Evolutionary conservation across 2,888 invertebrate species (phyloP).

Genomic region (Drosophila sordidula): DNA sequence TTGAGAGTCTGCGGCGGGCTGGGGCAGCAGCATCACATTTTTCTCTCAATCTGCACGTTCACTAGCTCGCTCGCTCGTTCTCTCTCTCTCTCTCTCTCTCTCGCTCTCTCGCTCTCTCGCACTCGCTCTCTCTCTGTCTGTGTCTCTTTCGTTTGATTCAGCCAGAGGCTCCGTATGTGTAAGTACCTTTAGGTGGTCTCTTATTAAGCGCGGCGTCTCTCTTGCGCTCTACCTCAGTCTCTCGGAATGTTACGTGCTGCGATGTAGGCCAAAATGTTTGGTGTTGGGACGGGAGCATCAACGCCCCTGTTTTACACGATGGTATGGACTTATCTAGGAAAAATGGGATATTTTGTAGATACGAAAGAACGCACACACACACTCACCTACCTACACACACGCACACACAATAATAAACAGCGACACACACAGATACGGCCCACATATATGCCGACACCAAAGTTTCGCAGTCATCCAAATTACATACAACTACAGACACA

Average conservation of each 20-base stretch:
- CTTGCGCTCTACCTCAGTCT: slow-evolving; percentile 5
- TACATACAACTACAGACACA: slow-evolving; percentile 24
- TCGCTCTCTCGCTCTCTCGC: not conserved
- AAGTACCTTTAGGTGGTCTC: slow-evolving; percentile 25
- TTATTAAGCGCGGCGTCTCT: slow-evolving; percentile 33
- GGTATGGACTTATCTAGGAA: slow-evolving; percentile 43
- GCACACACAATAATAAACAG: slow-evolving; percentile 5
- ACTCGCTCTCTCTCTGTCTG: slow-evolving; percentile 1
- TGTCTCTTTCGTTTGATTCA: slow-evolving; percentile 23
- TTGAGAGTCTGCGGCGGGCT: slow-evolving; percentile 18
- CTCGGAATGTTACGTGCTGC: slow-evolving; percentile 16
- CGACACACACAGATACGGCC: slow-evolving; percentile 1
- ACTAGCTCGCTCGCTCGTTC: not conserved
- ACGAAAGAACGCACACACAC: slow-evolving; percentile 19
- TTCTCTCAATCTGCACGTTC: not conserved
- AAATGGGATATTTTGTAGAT: slow-evolving; percentile 58
- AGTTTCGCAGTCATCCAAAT: slow-evolving; percentile 28
- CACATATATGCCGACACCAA: slow-evolving; percentile 28
- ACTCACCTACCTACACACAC: slow-evolving; percentile 1
- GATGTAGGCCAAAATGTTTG: slow-evolving; percentile 51
- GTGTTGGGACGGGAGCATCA: slow-evolving; percentile 36
- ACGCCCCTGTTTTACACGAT: slow-evolving; percentile 55
- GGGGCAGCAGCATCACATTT: slow-evolving; percentile 18
- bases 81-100: not conserved
- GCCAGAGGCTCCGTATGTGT: slow-evolving; percentile 23